Evolutionary conservation across 2,888 invertebrate genomes (phyloP).

Genomic region (Euphydryas editha): DNA sequence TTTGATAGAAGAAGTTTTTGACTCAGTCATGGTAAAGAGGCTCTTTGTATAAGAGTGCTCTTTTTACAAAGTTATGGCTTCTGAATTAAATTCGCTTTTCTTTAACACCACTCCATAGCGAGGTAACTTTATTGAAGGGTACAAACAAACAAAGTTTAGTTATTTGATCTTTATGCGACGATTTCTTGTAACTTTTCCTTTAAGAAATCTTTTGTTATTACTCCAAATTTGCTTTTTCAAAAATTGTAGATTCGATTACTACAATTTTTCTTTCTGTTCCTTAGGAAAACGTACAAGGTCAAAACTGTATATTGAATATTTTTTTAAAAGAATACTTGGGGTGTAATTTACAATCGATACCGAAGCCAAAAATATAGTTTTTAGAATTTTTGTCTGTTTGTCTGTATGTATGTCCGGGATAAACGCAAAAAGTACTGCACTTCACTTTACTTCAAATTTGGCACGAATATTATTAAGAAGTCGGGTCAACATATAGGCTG

Average conservation of each 20-base stretch:
- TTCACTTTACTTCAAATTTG: too few relatives aligned
- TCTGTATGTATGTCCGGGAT: too few relatives aligned
- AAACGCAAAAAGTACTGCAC: too few relatives aligned
- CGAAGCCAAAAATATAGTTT: too few relatives aligned
- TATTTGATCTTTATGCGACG: slow-evolving; percentile 37
- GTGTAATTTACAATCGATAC: too few relatives aligned
- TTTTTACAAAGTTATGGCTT: slow-evolving; percentile 73
- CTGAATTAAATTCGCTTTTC: slow-evolving; percentile 75
- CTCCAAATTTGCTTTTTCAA: background rate
- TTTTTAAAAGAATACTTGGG: too few relatives aligned
- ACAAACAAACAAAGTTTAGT: slow-evolving; percentile 41
- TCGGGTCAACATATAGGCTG: too few relatives aligned
- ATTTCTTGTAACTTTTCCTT: slow-evolving; percentile 4
- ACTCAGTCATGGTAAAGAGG: slow-evolving; percentile 71
- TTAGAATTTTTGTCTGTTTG: too few relatives aligned
- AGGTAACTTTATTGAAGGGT: slow-evolving; percentile 50
- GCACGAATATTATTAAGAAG: too few relatives aligned
- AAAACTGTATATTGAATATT: too few relatives aligned
- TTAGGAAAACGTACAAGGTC: too few relatives aligned
- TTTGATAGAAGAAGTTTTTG: slow-evolving; percentile 67
- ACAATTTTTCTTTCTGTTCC: too few relatives aligned
- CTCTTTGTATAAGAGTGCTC: slow-evolving; percentile 68
- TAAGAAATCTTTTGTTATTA: slow-evolving; percentile 8
- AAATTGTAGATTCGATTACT: background rate
- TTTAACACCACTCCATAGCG: slow-evolving; percentile 59